These are phyloP conservation scores for Austrolebias charrua DNA, from an alignment of 2,797 vertebrate species.

Conservation along the genomic window DNA sequence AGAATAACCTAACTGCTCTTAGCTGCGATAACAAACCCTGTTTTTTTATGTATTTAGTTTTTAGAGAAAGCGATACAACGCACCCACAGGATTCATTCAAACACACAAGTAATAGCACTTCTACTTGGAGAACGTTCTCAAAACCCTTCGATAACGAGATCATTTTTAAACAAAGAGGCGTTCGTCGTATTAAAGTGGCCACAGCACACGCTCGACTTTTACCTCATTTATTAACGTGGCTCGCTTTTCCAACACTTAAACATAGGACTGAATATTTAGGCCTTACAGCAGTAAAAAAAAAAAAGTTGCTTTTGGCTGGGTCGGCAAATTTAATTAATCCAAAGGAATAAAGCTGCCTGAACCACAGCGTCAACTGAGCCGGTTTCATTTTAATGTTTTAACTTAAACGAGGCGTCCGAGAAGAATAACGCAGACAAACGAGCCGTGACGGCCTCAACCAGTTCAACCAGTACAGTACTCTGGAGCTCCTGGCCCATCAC, in stretches of 20 bases:
- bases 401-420: conserved; percentile 40
- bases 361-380: conserved; percentile 32
- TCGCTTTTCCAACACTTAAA: conserved; percentile 52
- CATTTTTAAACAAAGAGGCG: conserved; percentile 70
- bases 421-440: conserved; percentile 13
- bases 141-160: conserved; percentile 54
- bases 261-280: conserved; percentile 35
- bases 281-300: conserved; percentile 69
- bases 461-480: conserved; percentile 31
- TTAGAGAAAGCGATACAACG: conserved; percentile 41
- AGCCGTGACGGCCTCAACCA: conserved; percentile 29
- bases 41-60: conserved; percentile 26
- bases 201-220: conserved; percentile 37
- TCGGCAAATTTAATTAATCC: conserved; percentile 55
- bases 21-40: conserved; percentile 57
- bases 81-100: conserved; percentile 67
- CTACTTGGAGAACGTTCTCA: conserved; percentile 72
- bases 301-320: conserved; percentile 46
- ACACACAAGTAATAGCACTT: conserved; percentile 78
- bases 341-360: conserved; percentile 27
- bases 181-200: conserved; percentile 65
- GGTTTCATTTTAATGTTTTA: conserved; percentile 32
- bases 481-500: conserved; percentile 28
- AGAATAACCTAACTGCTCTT: conserved; percentile 56
- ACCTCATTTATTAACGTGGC: conserved; percentile 36